Evolutionary conservation across 92 coral and sea anemone genomes (phyloP).

Genomic region (Montipora capitata): DNA sequence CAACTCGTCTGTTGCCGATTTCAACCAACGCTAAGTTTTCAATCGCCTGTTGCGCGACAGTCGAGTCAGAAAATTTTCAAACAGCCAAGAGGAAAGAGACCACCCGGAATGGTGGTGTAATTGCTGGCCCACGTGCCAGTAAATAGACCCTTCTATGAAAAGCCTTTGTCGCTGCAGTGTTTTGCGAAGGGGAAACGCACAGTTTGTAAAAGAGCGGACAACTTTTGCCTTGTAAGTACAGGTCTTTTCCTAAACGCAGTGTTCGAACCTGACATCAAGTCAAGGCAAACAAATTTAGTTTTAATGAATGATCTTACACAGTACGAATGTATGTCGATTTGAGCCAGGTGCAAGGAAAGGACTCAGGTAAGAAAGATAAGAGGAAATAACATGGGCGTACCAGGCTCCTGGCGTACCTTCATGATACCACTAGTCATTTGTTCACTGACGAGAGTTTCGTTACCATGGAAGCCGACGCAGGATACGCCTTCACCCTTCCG

Average conservation of each 20-base stretch:
- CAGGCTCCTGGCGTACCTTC: no score
- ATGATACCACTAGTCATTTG: no score
- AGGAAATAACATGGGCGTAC: no score
- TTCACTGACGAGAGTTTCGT: no score
- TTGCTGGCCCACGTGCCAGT: conserved; percentile 36
- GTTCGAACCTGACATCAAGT: no score
- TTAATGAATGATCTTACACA: no score
- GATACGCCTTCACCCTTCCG: no score
- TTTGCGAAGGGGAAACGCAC: conserved; percentile 19
- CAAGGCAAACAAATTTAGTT: no score
- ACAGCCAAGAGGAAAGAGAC: conserved; percentile 7
- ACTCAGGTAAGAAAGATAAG: no score
- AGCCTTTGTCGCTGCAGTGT: background rate
- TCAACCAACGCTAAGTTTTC: conserved; percentile 1
- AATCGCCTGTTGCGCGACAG: conserved; percentile 1
- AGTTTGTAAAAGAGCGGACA: background rate
- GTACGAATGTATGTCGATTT: no score
- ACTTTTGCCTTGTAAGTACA: background rate
- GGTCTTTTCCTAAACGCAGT: background rate
- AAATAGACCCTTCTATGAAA: conserved; percentile 47
- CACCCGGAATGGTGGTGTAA: conserved; percentile 34
- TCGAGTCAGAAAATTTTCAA: conserved; percentile 12
- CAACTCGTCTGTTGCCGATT: conserved; percentile 29
- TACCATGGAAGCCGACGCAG: no score
- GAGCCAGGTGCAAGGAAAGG: no score